Evolutionary conservation across 2,113 vertebrate species (phyloP).

Genomic region (Penelope pileata): DNA sequence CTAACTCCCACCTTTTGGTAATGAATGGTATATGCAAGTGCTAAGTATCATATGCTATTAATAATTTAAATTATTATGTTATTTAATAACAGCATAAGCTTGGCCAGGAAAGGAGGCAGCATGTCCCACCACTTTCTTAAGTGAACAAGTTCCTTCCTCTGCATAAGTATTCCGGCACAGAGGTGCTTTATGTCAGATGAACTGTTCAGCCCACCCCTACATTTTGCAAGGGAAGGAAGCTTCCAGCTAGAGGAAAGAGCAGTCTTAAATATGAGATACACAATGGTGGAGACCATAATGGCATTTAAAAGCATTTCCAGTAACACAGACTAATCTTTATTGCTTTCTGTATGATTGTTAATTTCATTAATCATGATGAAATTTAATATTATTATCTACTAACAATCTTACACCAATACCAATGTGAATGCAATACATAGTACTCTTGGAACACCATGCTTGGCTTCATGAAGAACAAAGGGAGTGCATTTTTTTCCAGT

Average conservation of each 20-base stretch:
- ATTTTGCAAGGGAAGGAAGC: conserved; percentile 33
- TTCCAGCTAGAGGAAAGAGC: conserved; percentile 38
- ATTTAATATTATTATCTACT: conserved; percentile 40
- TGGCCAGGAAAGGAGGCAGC: conserved; percentile 31
- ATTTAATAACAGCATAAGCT: conserved; percentile 28
- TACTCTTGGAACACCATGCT: background rate
- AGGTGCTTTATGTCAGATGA: conserved; percentile 39
- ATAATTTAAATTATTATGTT: conserved; percentile 53
- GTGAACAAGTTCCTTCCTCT: conserved; percentile 55
- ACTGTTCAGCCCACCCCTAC: background rate
- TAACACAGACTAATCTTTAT: conserved; percentile 58
- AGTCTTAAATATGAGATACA: conserved; percentile 34
- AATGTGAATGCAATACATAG: conserved; percentile 11
- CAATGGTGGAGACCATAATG: conserved; percentile 42
- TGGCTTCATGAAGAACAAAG: conserved; percentile 56
- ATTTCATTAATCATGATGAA: conserved; percentile 54
- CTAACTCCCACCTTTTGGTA: background rate
- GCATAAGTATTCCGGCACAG: conserved; percentile 15
- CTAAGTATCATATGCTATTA: conserved; percentile 44
- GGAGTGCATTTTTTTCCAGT: background rate
- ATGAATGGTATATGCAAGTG: conserved; percentile 25
- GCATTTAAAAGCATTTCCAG: conserved; percentile 67
- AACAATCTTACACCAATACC: conserved; percentile 45
- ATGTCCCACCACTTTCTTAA: conserved; percentile 38
- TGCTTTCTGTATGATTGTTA: conserved; percentile 35